phyloP scores from a whole-genome alignment of 1,140 invertebrate species.

The Apis laboriosa region DNA sequence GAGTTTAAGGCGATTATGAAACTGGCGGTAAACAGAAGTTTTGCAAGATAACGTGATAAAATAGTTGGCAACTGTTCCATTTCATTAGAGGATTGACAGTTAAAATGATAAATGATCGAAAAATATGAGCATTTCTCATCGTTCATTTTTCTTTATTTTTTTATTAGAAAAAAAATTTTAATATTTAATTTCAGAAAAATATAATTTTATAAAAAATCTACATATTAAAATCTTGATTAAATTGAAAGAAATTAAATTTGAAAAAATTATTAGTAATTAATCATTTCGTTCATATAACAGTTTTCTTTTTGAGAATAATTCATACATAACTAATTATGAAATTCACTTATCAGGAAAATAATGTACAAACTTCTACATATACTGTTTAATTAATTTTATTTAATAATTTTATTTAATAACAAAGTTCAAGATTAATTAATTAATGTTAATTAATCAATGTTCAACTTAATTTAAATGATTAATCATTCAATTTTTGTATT shows the following conservation, averaged over 20 bases:
- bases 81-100: not conserved
- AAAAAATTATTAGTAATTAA: not conserved
- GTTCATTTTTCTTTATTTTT: not conserved
- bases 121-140: not conserved
- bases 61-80: not conserved
- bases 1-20: conserved; percentile 30
- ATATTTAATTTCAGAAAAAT: too few species aligned
- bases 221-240: not conserved
- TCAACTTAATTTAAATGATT: not conserved
- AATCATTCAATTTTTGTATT: not conserved
- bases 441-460: not conserved
- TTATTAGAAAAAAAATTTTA: not conserved
- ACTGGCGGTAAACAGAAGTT: not conserved
- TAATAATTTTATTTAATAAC: not conserved
- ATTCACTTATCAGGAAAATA: not conserved
- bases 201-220: too few species aligned
- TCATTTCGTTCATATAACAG: not conserved
- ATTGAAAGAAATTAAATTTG: not conserved
- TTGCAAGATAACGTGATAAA: conserved; percentile 1
- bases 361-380: not conserved
- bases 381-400: not conserved
- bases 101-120: not conserved
- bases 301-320: not conserved
- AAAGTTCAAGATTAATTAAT: not conserved
- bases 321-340: not conserved